Conservation (phyloP, 2,113 vertebrate genomes). For the Coregonus clupeaformis region DNA sequence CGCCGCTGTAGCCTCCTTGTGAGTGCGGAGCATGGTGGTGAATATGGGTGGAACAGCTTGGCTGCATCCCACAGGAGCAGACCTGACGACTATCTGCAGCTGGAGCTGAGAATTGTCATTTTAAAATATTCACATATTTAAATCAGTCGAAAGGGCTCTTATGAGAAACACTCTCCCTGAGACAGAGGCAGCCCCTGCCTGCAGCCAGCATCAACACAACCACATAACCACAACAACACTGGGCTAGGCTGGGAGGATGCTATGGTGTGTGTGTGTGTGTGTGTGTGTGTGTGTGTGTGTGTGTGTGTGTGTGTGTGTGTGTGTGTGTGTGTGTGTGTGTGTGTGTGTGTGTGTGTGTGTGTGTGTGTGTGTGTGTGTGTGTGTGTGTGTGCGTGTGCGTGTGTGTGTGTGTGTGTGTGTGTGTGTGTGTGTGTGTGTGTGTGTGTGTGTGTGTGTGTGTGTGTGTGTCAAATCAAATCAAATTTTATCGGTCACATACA, state of each 20-base stretch:
- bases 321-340: too few relatives aligned
- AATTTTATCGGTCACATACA: too few relatives aligned
- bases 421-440: too few relatives aligned
- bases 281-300: too few relatives aligned
- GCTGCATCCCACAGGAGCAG: slow-evolving; percentile 61
- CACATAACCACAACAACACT: not conserved
- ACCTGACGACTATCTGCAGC: slow-evolving; percentile 72
- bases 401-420: too few relatives aligned
- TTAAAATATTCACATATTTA: slow-evolving; percentile 82
- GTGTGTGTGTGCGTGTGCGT: too few relatives aligned
- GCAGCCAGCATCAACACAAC: too few relatives aligned
- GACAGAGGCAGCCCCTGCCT: not conserved
- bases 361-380: too few relatives aligned
- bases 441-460: too few relatives aligned
- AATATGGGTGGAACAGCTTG: slow-evolving; percentile 75
- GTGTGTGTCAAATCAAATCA: too few relatives aligned
- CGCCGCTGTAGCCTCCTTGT: slow-evolving; percentile 62
- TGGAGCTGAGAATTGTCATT: slow-evolving; percentile 73
- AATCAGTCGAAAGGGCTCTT: slow-evolving; percentile 68
- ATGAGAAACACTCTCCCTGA: slow-evolving; percentile 35
- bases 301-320: too few relatives aligned
- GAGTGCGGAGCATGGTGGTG: slow-evolving; percentile 57
- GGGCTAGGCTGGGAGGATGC: not conserved
- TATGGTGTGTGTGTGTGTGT: not conserved
- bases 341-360: too few relatives aligned